These are phyloP conservation scores for Callyntrura guangdongensis DNA, from an alignment of 2,888 invertebrate species.

Conservation along the genomic window DNA sequence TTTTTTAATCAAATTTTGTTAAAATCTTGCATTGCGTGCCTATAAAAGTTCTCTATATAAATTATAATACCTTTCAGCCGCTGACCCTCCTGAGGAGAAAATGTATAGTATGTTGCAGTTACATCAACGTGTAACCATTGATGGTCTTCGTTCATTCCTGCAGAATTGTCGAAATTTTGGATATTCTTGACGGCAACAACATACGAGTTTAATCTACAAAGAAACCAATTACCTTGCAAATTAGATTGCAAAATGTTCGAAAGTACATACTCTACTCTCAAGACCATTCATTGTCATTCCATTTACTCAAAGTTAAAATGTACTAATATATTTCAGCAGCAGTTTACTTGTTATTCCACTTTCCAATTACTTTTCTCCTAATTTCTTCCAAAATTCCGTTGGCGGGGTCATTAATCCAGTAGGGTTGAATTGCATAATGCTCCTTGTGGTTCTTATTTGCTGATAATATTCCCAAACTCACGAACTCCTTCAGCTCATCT, in stretches of 20 bases:
- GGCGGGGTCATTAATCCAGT: constrained; percentile 71
- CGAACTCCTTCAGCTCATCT: constrained; percentile 28
- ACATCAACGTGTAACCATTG: constrained; percentile 80
- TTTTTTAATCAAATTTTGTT: too few species aligned
- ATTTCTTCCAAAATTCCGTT: constrained; percentile 76
- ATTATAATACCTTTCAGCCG: constrained; percentile 70
- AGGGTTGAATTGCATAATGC: constrained; percentile 77
- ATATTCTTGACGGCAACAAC: constrained; percentile 73
- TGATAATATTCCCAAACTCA: constrained; percentile 51
- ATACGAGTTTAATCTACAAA: constrained; percentile 76
- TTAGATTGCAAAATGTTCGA: neutral
- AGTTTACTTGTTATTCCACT: constrained; percentile 78
- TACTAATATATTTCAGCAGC: neutral
- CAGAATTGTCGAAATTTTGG: constrained; percentile 40
- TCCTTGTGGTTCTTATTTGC: constrained; percentile 70
- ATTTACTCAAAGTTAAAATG: neutral
- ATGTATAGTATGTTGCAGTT: constrained; percentile 72
- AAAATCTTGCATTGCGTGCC: too few species aligned
- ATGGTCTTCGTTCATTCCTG: constrained; percentile 79
- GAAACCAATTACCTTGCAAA: too few species aligned
- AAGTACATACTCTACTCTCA: neutral
- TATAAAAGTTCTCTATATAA: too few species aligned
- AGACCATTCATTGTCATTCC: neutral
- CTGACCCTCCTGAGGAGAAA: constrained; percentile 72
- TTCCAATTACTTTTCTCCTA: constrained; percentile 55